Base-by-base conservation (phyloP, 2,113 vertebrate genomes). In the Chitala chitala region DNA sequence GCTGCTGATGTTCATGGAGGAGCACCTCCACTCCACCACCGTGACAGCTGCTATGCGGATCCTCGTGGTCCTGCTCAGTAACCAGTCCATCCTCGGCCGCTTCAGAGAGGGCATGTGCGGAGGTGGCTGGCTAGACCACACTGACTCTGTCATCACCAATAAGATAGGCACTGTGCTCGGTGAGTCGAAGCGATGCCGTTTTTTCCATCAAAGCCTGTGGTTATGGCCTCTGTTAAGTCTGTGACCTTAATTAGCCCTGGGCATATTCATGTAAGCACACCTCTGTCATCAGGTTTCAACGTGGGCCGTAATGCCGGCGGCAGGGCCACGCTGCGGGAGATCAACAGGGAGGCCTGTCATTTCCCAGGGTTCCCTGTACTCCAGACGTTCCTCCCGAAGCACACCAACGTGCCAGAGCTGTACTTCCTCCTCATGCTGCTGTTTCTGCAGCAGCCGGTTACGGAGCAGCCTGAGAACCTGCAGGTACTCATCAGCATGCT, bases 361-460 rank as follows among this genome's bases (percentile, higher is more conserved):
- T 97, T 99, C 82, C 94, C 94, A 4, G 96, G 96, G 46, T 96
- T 99, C 66, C 94, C 94, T 0, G 82, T 98, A 3, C 89, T 99
- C 59, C 97, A 99, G 89, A 94, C 95, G 0, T 90, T 99, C 77
- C 92, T 99, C 71, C 95, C 96, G 1, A 98, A 98, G 82, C 97
- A 99, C 89, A 99, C 95, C 2, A 98, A 95, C 0, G 96, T 98
- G 9, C 95, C 97, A 1, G 94, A 98, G 26, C 93, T 99, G 68
- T 99, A 99, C 85, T 98, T 99, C 80, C 93, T 99, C 79, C 94
- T 99, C 75, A 99, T 99, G 96, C 95, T 96, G 1, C 87, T 99
- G 48, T 98, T 99, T 86, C 92, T 99, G 76, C 97, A 99, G 88
- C 96, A 98, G 90, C 97, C 97, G 0, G 93, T 98, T 84, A 95